Evolutionary conservation across 1,140 invertebrate genomes (phyloP).

Genomic region (Microplitis demolitor): DNA sequence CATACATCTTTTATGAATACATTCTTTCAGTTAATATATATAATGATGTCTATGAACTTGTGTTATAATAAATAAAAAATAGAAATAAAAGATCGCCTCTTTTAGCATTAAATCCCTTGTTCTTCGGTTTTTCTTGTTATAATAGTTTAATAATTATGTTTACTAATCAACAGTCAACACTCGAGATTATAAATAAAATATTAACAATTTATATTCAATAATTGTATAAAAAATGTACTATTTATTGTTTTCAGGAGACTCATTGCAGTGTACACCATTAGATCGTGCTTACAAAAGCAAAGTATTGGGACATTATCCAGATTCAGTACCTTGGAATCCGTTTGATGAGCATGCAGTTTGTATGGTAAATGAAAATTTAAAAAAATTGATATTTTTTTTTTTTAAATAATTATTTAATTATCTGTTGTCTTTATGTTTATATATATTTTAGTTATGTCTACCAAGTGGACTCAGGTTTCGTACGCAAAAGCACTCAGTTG

Average conservation of each 20-base stretch:
- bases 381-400: neutral
- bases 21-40: neutral
- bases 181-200: too few relatives aligned
- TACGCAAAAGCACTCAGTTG: conserved; percentile 89
- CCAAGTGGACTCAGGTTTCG: conserved; percentile 92
- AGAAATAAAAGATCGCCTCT: neutral
- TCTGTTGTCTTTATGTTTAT: conserved; percentile 34
- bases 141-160: too few relatives aligned
- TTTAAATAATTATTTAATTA: conserved; percentile 23
- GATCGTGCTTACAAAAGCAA: conserved; percentile 94
- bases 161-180: too few relatives aligned
- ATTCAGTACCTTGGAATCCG: conserved; percentile 86
- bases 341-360: conserved; percentile 95
- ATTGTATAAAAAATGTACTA: conserved; percentile 11
- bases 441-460: conserved; percentile 76
- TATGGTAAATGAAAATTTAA: conserved; percentile 86
- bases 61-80: neutral
- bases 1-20: neutral
- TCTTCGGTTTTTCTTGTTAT: neutral
- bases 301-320: conserved; percentile 92
- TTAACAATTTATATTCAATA: too few relatives aligned
- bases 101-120: neutral
- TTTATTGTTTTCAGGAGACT: conserved; percentile 72
- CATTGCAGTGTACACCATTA: conserved; percentile 85
- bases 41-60: neutral